Evolutionary conservation across 1,140 invertebrate genomes (phyloP), one percentile per base, ranked within the genome.

Genomic region (Drosophila mauritiana): DNA sequence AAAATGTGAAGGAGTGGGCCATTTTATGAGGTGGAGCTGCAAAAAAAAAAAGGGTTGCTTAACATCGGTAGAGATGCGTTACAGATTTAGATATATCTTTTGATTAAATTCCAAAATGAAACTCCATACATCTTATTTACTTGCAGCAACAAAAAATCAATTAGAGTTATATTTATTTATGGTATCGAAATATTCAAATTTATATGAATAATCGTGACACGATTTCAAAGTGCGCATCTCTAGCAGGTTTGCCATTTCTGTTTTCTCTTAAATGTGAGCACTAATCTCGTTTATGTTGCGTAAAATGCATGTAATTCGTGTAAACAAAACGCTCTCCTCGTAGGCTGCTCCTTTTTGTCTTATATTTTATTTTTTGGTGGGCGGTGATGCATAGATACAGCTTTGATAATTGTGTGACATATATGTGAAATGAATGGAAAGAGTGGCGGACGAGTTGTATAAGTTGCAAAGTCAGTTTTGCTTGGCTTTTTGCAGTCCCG

Each of bases 221-320:
- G 45, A 25, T 4, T 34, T 17, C 17, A 4, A 17, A 11, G 25
- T 12, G n/a, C 31, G 5, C 49, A 52, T 17, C 49, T 13, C 49
- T 52, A 57, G 52, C n/a, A 20, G 15, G 15, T 5, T 34, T 52
- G 31, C 10, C 31, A 10, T 62, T 55, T 40, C 52, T 31, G 52
- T 62, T 83, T 78, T 43, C 75, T 62, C 75, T 39, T 45, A 75
- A 78, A 75, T 78, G 78, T 63, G 77, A 86, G 82, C 82, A 86
- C 83, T 86, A 86, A 86, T 86, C 82, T 86, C 83, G 82, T 86
- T 86, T 86, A 86, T 86, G 82, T 86, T 82, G 82, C 82, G 82
- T 86, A 86, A 86, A 86, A 86, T 86, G 83, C 83, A 86, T 82
- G 83, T 86, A 86, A 86, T 86, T 81, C 65, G 83, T 88, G 78